Base-by-base conservation (phyloP, 2,888 invertebrate genomes). In the Globia sparganii region DNA sequence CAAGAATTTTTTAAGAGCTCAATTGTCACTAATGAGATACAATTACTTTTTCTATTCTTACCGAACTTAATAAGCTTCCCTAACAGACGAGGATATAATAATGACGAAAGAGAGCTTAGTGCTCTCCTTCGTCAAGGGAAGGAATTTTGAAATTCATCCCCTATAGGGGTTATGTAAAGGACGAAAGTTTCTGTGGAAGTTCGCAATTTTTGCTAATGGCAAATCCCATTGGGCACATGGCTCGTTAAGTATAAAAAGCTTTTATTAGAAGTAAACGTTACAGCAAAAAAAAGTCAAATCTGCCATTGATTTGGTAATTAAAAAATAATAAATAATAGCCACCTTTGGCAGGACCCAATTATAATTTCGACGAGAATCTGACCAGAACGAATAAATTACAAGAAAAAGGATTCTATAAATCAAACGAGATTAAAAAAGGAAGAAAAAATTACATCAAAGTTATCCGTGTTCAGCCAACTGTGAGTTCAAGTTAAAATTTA, bases 401-500 rank as follows among this genome's bases (percentile, higher is more conserved):
- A 53, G 11, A 49, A 43, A 64, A 56, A 31, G 2, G 5, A 13
- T 56, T 31, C 37, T 40, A n/a, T 73, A 77, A 64, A 75, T 66
- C 58, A 62, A 40, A 58, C 3, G 31, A 66, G 15, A 64, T 68
- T 28, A 65, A 75, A 66, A 73, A 56, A 15, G 0, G 62, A 31
- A 49, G 18, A 71, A 49, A 59, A 73, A 67, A 46, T n/a, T 9
- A 59, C 21, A 40, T 34, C 13, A 31, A 73, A 77, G 37, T 64
- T 75, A 43, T 49, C 43, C 21, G 34, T 68, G 71, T 58, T 72
- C 79, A 76, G 43, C 37, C 53, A 67, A 83, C 31, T 28, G 31
- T 67, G 43, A n/a, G 18, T 69, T 75, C 1, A 1, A 66, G 15
- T 71, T 66, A 68, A 77, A 86, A 78, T 37, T 58, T 75, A 9